Percentiles rank a stretch among this genome's conserved stretches.
Conservation (phyloP, 2,888 invertebrate genomes). For the Anorthoa munda region DNA sequence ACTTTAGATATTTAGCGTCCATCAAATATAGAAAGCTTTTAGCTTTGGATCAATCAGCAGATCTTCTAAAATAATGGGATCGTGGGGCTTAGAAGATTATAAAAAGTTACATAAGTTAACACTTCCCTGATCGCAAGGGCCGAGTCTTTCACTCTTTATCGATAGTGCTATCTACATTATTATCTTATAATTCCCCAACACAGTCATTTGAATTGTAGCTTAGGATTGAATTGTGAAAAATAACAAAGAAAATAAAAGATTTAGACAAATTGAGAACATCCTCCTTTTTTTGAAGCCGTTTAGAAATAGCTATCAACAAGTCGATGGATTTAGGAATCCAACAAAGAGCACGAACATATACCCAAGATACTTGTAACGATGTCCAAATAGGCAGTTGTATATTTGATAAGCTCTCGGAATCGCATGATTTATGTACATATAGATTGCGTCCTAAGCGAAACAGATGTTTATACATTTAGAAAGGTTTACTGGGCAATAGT, state of each 20-base stretch:
- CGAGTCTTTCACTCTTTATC: not conserved
- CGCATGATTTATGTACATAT: constrained; percentile 46
- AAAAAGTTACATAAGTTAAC: not conserved
- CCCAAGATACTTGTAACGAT: not conserved
- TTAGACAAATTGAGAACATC: too few species aligned
- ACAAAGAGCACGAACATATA: not conserved
- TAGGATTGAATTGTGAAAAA: not conserved
- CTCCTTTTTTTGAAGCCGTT: too few species aligned
- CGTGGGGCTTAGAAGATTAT: not conserved
- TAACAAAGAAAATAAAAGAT: too few species aligned
- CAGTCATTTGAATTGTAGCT: not conserved
- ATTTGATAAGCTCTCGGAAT: constrained; percentile 15
- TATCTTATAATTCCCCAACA: not conserved
- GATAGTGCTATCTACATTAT: not conserved
- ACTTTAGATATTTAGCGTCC: constrained; percentile 40
- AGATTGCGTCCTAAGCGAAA: constrained; percentile 46
- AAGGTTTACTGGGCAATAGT: constrained; percentile 45
- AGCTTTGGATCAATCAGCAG: constrained; percentile 21
- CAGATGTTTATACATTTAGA: constrained; percentile 51
- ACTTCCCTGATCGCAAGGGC: not conserved
- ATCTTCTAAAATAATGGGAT: constrained; percentile 9
- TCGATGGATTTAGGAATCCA: not conserved
- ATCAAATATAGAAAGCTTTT: constrained; percentile 60
- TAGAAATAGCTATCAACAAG: not conserved
- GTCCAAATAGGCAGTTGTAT: not conserved